These are phyloP conservation scores for Drosophila tanythrix DNA, from an alignment of 2,888 invertebrate genomes.

Conservation along the genomic window DNA sequence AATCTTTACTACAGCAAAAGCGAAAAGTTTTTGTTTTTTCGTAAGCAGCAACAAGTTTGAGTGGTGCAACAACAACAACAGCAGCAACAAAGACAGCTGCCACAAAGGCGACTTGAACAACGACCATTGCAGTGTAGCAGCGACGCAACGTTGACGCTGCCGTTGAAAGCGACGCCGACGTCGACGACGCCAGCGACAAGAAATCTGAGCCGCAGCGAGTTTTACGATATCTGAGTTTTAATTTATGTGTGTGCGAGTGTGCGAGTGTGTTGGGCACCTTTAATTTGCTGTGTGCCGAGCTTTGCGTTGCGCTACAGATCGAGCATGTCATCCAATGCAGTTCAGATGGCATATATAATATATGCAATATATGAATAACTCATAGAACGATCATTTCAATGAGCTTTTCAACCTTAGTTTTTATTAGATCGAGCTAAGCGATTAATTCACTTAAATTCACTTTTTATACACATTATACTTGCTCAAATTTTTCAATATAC, in stretches of 20 bases:
- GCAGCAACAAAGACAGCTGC: slow-evolving; percentile 44
- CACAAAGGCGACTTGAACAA: slow-evolving; percentile 57
- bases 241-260: slow-evolving; percentile 58
- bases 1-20: slow-evolving; percentile 42
- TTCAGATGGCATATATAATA: not conserved
- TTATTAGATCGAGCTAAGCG: not conserved
- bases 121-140: slow-evolving; percentile 36
- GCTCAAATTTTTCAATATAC: too few species aligned
- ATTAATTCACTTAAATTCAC: not conserved
- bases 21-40: slow-evolving; percentile 61
- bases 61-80: slow-evolving; percentile 72
- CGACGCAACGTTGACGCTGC: slow-evolving; percentile 12
- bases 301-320: slow-evolving; percentile 47
- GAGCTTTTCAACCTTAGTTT: not conserved
- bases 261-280: slow-evolving; percentile 55
- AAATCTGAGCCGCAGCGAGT: slow-evolving; percentile 64
- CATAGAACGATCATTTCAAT: not conserved
- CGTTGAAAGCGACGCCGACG: slow-evolving; percentile 11
- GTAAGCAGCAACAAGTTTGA: slow-evolving; percentile 71
- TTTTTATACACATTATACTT: not conserved
- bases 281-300: slow-evolving; percentile 60
- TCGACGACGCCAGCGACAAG: slow-evolving; percentile 30
- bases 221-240: slow-evolving; percentile 69
- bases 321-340: slow-evolving; percentile 20
- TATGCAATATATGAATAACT: not conserved